Percentiles rank a stretch among this genome's conserved stretches.
Conservation (phyloP, 2,888 invertebrate genomes). For the Diarsia dahlii region DNA sequence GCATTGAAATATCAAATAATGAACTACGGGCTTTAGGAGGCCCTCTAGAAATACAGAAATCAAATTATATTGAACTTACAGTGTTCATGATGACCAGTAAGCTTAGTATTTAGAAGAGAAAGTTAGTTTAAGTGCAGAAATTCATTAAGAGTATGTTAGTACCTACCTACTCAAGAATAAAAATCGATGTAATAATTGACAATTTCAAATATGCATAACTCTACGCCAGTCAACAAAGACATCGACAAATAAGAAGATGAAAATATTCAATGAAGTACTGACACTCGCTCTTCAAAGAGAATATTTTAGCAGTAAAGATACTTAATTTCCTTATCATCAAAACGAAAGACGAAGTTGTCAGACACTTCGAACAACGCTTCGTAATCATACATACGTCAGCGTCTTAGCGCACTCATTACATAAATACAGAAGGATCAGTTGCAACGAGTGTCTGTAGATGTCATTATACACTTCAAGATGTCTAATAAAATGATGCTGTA, state of each 20-base stretch:
- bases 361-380: slow-evolving; percentile 52
- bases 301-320: slow-evolving; percentile 51
- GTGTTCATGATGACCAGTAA: background rate
- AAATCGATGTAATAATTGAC: background rate
- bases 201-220: background rate
- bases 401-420: background rate
- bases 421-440: background rate
- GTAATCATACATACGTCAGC: slow-evolving; percentile 61
- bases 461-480: background rate
- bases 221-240: background rate
- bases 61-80: background rate
- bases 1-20: background rate
- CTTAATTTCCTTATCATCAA: slow-evolving; percentile 61
- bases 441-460: background rate
- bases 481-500: background rate
- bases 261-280: slow-evolving; percentile 20
- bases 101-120: background rate
- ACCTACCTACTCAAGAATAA: background rate
- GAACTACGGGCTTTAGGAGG: background rate
- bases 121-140: background rate
- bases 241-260: background rate
- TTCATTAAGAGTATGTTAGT: background rate
- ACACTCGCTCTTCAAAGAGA: slow-evolving; percentile 28
- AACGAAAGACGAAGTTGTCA: slow-evolving; percentile 58
- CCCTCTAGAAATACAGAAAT: background rate